These are phyloP conservation scores for Sphaerodactylus townsendi DNA, from an alignment of 2,113 vertebrate species.

Conservation along the genomic window DNA sequence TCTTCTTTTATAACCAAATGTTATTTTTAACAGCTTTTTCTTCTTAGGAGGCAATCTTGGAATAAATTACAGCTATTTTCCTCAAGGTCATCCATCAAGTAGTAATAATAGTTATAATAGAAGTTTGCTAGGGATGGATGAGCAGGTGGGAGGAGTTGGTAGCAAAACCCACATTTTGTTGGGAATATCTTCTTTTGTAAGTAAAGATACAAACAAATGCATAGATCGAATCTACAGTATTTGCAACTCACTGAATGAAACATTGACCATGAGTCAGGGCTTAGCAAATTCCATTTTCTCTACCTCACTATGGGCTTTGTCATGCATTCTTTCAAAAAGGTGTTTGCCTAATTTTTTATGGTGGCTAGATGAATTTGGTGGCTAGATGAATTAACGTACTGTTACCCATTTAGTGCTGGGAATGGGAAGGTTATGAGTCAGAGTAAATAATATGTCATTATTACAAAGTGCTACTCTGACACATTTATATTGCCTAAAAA, in stretches of 20 bases:
- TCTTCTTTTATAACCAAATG: neutral
- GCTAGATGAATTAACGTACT: no score
- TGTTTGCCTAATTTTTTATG: no score
- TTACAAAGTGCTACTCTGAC: no score
- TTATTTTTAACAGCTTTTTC: neutral
- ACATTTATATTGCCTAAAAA: no score
- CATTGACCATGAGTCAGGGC: neutral
- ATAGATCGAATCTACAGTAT: neutral
- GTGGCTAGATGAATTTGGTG: no score
- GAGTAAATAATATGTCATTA: no score
- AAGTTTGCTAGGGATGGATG: neutral
- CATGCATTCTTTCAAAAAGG: no score
- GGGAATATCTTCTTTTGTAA: neutral
- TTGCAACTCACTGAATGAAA: neutral
- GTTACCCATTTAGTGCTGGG: no score
- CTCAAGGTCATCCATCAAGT: neutral
- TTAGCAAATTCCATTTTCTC: no score
- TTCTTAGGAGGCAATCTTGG: neutral
- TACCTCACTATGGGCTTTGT: no score
- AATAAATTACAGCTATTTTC: neutral
- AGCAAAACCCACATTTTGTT: neutral
- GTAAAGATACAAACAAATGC: neutral
- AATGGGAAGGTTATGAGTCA: no score
- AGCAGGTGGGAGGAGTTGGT: neutral
- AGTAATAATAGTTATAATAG: neutral